These are phyloP conservation scores for Rafetus swinhoei DNA, from an alignment of 2,113 vertebrate genomes.

Conservation along the genomic window DNA sequence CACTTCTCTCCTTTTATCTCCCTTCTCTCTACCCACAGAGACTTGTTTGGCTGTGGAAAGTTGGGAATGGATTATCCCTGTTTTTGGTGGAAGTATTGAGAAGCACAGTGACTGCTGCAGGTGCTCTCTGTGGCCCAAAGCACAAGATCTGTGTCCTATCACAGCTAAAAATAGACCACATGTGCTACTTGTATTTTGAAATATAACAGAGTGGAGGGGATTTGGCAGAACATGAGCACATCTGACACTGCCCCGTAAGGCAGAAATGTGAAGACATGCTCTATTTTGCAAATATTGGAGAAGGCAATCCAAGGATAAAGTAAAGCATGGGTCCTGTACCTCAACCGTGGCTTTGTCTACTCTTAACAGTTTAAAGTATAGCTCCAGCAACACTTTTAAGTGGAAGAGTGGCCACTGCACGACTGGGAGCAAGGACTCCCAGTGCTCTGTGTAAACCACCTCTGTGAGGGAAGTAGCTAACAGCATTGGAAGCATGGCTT, in stretches of 20 bases:
- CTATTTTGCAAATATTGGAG: not conserved
- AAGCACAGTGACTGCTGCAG: accelerated
- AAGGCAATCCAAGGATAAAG: slow-evolving; percentile 55
- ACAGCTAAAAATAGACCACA: not conserved
- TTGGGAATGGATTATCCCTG: not conserved
- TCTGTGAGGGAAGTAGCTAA: no score
- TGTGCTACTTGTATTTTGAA: not conserved
- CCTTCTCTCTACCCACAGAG: not conserved
- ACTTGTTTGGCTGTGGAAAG: accelerated
- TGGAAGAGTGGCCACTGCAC: no score
- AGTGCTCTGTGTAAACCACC: no score
- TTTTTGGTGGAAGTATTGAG: not conserved
- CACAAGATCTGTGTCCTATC: accelerated
- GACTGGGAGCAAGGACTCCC: no score
- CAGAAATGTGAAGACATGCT: not conserved
- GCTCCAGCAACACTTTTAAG: no score
- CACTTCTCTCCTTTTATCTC: not conserved
- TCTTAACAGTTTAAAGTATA: no score
- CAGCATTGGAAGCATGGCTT: no score
- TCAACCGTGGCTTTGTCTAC: not conserved
- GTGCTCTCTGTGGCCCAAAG: not conserved
- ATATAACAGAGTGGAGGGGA: accelerated
- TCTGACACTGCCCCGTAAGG: accelerated
- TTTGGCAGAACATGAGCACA: not conserved
- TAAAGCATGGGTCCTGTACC: not conserved